Conservation (phyloP, 2,888 invertebrate genomes). For the Parnassius glacialis region DNA sequence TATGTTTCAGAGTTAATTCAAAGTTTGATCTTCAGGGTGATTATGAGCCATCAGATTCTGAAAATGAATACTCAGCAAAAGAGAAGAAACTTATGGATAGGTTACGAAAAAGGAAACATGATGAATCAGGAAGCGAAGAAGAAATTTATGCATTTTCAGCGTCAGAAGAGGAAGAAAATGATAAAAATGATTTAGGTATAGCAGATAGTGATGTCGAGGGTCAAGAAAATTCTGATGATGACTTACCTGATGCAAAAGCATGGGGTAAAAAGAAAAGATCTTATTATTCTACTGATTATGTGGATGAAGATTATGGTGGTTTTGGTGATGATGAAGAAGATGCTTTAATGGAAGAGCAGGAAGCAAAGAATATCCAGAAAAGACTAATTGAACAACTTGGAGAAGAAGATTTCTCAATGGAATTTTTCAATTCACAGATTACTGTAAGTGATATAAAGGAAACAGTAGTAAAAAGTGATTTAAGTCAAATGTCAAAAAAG, state of each 20-base stretch:
- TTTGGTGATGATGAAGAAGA: conserved; percentile 85
- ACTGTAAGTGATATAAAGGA: conserved; percentile 67
- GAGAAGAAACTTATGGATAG: conserved; percentile 84
- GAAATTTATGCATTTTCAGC: conserved; percentile 84
- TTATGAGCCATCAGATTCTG: conserved; percentile 86
- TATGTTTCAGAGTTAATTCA: conserved; percentile 60
- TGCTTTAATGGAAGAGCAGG: conserved; percentile 88
- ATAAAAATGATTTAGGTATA: conserved; percentile 70
- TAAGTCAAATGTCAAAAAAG: conserved; percentile 86
- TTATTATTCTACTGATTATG: conserved; percentile 93
- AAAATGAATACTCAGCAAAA: conserved; percentile 85
- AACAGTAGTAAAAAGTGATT: conserved; percentile 86
- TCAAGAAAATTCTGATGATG: conserved; percentile 83
- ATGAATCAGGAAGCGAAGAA: conserved; percentile 80
- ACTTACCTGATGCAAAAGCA: conserved; percentile 89
- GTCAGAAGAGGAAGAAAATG: conserved; percentile 68
- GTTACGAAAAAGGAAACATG: conserved; percentile 75
- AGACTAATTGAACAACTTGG: conserved; percentile 88
- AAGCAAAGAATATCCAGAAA: conserved; percentile 90
- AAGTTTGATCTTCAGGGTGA: conserved; percentile 73
- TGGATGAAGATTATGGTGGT: conserved; percentile 92
- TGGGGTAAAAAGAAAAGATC: conserved; percentile 92
- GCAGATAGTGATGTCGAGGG: conserved; percentile 90
- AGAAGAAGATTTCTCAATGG: conserved; percentile 87
- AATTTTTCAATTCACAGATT: conserved; percentile 72